phyloP scores from a whole-genome alignment of 2,113 vertebrate species.

The Burhinus oedicnemus region DNA sequence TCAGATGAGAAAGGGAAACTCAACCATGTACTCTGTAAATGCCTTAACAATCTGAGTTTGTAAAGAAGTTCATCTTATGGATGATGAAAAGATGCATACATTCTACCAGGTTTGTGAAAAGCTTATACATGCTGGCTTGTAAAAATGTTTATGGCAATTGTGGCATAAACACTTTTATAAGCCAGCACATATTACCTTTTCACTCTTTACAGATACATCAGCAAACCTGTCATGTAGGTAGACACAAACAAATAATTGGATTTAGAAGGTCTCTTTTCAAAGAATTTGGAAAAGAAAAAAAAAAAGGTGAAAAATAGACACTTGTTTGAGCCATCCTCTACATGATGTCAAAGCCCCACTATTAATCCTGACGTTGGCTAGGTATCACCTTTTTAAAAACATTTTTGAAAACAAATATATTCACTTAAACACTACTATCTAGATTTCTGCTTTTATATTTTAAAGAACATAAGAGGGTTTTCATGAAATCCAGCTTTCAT shows the following conservation, averaged over 20 bases:
- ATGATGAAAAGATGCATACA: background rate
- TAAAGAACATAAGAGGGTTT: background rate
- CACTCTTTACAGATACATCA: background rate
- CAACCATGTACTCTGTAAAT: background rate
- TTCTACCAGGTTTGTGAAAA: background rate
- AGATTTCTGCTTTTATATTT: background rate
- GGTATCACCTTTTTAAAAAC: fast-evolving
- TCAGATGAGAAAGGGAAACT: background rate
- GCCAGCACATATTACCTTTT: background rate
- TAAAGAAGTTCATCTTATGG: background rate
- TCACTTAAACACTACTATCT: background rate
- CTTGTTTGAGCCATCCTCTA: background rate
- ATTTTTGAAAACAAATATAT: background rate
- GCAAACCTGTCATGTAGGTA: background rate
- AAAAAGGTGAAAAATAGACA: background rate
- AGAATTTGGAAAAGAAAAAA: background rate
- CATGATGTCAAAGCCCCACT: background rate
- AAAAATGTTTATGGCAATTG: background rate
- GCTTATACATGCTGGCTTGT: background rate
- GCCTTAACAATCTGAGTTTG: background rate
- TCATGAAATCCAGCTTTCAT: background rate
- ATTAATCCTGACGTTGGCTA: background rate
- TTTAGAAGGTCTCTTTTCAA: background rate
- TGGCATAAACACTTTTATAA: background rate
- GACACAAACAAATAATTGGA: background rate